Evolutionary conservation across 2,888 invertebrate genomes (phyloP).

Genomic region (Brachyopa scutellaris): DNA sequence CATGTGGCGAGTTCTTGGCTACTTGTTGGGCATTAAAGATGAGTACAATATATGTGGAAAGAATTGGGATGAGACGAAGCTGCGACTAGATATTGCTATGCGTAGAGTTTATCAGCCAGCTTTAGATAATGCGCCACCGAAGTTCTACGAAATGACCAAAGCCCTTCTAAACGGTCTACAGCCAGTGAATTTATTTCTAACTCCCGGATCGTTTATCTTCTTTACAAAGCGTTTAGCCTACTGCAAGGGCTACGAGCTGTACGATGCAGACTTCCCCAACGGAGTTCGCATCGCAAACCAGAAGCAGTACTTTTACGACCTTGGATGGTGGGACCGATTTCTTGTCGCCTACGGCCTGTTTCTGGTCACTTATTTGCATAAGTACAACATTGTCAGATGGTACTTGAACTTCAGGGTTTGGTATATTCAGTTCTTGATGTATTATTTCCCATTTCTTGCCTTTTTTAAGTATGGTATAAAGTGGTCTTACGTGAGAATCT

Average conservation of each 20-base stretch:
- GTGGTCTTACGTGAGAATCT: constrained; percentile 85
- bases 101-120: constrained; percentile 85
- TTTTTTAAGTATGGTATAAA: constrained; percentile 86
- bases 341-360: constrained; percentile 78
- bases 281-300: constrained; percentile 78
- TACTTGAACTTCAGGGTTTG: constrained; percentile 85
- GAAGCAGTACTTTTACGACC: constrained; percentile 81
- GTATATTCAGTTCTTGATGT: constrained; percentile 85
- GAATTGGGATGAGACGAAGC: constrained; percentile 85
- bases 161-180: constrained; percentile 87
- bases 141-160: constrained; percentile 86
- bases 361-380: constrained; percentile 81
- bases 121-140: constrained; percentile 84
- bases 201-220: constrained; percentile 84
- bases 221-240: constrained; percentile 84
- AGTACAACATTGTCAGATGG: constrained; percentile 83
- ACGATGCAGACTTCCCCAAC: constrained; percentile 77
- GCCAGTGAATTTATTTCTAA: constrained; percentile 85
- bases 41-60: constrained; percentile 88
- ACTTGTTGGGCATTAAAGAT: constrained; percentile 92
- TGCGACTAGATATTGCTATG: constrained; percentile 82
- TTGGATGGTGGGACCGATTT: constrained; percentile 82
- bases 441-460: constrained; percentile 87
- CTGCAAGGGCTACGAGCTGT: constrained; percentile 84
- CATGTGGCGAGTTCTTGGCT: constrained; percentile 92